Evolutionary conservation across 2,888 invertebrate genomes (phyloP).

Genomic region (Sesia apiformis): DNA sequence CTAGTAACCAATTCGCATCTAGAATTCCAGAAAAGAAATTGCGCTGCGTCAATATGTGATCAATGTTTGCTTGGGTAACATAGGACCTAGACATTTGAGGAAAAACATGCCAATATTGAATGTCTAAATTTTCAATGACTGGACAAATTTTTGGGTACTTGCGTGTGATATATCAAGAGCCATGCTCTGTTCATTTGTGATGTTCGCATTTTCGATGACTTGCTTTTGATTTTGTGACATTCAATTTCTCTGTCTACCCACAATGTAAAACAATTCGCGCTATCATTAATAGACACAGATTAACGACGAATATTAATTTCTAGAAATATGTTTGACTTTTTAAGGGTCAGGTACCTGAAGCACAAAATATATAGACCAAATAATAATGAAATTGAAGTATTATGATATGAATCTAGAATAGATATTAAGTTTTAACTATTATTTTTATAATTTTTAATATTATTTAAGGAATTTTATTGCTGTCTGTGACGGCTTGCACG

Average conservation of each 20-base stretch:
- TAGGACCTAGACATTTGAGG: background rate
- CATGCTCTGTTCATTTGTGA: background rate
- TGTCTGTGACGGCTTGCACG: background rate
- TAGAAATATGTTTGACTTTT: background rate
- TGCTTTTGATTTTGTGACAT: background rate
- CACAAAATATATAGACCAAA: conserved; percentile 8
- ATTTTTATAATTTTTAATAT: conserved; percentile 7
- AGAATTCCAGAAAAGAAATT: conserved; percentile 82
- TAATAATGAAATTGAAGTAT: conserved; percentile 21
- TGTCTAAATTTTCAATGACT: background rate
- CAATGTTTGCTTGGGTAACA: conserved; percentile 5
- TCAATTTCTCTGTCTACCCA: too few species aligned
- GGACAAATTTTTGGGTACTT: background rate
- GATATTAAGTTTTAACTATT: conserved; percentile 8
- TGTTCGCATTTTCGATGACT: background rate
- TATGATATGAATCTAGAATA: conserved; percentile 18
- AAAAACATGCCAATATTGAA: background rate
- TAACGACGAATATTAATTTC: background rate
- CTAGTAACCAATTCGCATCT: conserved; percentile 80
- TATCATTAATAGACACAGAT: background rate
- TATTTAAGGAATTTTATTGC: background rate
- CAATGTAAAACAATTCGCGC: too few species aligned
- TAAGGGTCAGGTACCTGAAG: background rate
- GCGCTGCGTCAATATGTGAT: conserved; percentile 86
- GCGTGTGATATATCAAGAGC: background rate